Base-by-base conservation (phyloP, 2,113 vertebrate species). In the Octodon degus region DNA sequence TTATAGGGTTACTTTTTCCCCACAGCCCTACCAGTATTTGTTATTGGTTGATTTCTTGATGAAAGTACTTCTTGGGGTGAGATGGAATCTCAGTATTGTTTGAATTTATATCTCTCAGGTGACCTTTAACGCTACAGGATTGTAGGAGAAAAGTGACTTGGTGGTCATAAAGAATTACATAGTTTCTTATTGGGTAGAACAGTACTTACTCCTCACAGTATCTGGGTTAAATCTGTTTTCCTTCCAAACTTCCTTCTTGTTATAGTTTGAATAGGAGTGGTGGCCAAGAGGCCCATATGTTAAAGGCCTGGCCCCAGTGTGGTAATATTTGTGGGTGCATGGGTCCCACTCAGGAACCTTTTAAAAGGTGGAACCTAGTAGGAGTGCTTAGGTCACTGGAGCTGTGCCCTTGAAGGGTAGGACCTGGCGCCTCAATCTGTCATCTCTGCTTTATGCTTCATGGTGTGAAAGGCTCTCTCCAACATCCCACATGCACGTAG, bases 51-150 rank as follows among this genome's bases (percentile, higher is more conserved):
- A n/a, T n/a, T n/a, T n/a, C n/a, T n/a, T n/a, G n/a, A n/a, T n/a
- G n/a, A n/a, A n/a, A n/a, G n/a, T n/a, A n/a, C n/a, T n/a, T n/a
- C n/a, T n/a, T n/a, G n/a, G n/a, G n/a, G n/a, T n/a, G n/a, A n/a
- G n/a, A n/a, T n/a, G n/a, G n/a, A n/a, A n/a, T n/a, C n/a, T n/a
- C n/a, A n/a, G n/a, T n/a, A n/a, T n/a, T n/a, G n/a, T n/a, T n/a
- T n/a, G n/a, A n/a, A n/a, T n/a, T n/a, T n/a, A n/a, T n/a, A n/a
- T n/a, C n/a, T n/a, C n/a, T n/a, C n/a, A n/a, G n/a, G n/a, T n/a
- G n/a, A n/a, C n/a, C 3, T 9, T 81, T 17, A 9, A 22, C 19
- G 63, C 19, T 7, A 16, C 0, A 11, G 8, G 34, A 0, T 34
- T 14, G 30, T 11, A 27, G 37, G 30, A 83, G 32, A 43, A 60